Evolutionary conservation across 2,888 invertebrate genomes (phyloP), one percentile per base, ranked within the genome.

Genomic region (Heliconius ethilla): DNA sequence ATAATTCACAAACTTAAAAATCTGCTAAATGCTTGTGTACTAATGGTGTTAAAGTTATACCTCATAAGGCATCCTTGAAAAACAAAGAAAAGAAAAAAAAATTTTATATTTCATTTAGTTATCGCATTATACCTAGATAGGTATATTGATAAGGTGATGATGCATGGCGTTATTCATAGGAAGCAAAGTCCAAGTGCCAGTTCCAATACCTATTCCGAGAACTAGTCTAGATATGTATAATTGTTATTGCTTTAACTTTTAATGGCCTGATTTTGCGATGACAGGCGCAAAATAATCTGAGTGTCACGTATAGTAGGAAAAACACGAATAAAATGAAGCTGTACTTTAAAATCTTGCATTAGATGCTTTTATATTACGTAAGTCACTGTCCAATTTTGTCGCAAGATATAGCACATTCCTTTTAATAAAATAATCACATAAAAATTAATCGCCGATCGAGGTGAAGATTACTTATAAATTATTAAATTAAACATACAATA

Each of bases 1-100:
- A 69, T 45, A 75, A 79, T 27, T 37, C 29, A 45, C 15, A 75
- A 40, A 33, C 25, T 29, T 63, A 74, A 77, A 33, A n/a, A 59
- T 59, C n/a, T 59, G 33, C 33, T 37, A 15, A n/a, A 59, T 37
- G n/a, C 40, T 55, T 72, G 29, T 72, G 55, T 55, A 10, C 0
- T n/a, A 63, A 63, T 25, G 25, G 27, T 63, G 13, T 63, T 27
- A 29, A 63, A 13, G 7, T 7, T 40, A 45, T 9, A 69, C 15
- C 0, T 25, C 6, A 27, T 27, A 25, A 45, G 25, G 37, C 18
- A 63, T 15, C 25, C 4, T 45, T 25, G 18, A 67, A 33, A 40
- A 40, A 67, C n/a, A 11, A 37, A n/a, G 2, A 67, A 67, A 67
- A 40, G 10, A 45, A 15, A 25, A 69, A 40, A 25, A 1, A 6